These are phyloP conservation scores for Bombus cullumanus DNA, from an alignment of 1,140 invertebrate genomes.

Conservation along the genomic window DNA sequence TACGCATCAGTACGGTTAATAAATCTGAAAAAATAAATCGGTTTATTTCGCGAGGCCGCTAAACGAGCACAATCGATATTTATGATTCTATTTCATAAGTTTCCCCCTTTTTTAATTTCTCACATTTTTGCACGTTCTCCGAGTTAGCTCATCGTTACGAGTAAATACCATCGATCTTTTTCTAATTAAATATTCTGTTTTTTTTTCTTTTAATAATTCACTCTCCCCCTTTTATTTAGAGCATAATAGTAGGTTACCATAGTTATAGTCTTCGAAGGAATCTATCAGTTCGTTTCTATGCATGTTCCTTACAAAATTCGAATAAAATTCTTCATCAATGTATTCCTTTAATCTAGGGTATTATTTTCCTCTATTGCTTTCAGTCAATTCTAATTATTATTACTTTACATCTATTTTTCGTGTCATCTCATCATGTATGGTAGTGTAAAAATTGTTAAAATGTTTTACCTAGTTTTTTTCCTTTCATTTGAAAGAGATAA, in stretches of 20 bases:
- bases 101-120: not conserved
- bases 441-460: slow-evolving; percentile 33
- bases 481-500: not conserved
- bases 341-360: not conserved
- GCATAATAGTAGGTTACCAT: not conserved
- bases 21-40: slow-evolving; percentile 59
- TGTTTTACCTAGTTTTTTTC: not conserved
- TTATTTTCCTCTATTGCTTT: not conserved
- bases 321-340: not conserved
- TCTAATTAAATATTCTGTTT: not conserved
- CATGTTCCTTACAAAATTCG: not conserved
- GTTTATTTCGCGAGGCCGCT: not conserved
- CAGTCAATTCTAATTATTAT: not conserved
- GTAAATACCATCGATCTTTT: not conserved
- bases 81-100: not conserved
- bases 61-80: slow-evolving; percentile 18
- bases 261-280: not conserved
- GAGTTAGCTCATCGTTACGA: not conserved
- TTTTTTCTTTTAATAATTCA: not conserved
- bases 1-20: not conserved
- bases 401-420: not conserved
- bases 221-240: not conserved
- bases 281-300: not conserved
- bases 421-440: not conserved
- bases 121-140: not conserved